Evolutionary conservation across 2,113 vertebrate genomes (phyloP).

Genomic region (Psilopogon haemacephalus): DNA sequence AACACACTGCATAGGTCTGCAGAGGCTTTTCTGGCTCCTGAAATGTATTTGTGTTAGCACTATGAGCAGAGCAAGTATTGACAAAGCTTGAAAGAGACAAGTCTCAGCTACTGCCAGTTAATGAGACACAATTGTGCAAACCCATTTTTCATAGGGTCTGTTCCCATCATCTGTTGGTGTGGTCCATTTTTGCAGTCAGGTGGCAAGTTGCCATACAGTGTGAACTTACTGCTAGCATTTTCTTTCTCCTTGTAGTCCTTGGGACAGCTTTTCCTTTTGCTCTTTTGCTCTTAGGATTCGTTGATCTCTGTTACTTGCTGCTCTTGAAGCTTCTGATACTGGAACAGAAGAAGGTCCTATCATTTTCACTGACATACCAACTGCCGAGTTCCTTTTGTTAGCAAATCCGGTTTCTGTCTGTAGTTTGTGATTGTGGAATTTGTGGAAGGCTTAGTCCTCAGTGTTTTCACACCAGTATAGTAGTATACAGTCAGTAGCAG

Average conservation of each 20-base stretch:
- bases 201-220: conserved; percentile 11
- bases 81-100: not conserved
- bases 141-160: not conserved
- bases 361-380: not conserved
- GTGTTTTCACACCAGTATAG: not conserved
- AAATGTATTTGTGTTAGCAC: not conserved
- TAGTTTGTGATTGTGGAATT: not conserved
- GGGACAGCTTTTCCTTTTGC: not conserved
- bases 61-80: not conserved
- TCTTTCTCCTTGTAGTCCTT: not conserved
- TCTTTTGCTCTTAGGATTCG: not conserved
- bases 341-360: not conserved
- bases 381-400: not conserved
- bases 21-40: not conserved
- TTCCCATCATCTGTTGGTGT: not conserved
- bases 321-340: not conserved
- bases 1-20: not conserved
- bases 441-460: not conserved
- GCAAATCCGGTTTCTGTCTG: not conserved
- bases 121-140: not conserved
- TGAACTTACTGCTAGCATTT: not conserved
- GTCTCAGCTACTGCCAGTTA: conserved; percentile 9
- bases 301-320: not conserved
- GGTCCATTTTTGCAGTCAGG: conserved; percentile 2
- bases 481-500: not conserved